Evolutionary conservation across 2,797 vertebrate species (phyloP).

Genomic region (Sebastes vulpes): DNA sequence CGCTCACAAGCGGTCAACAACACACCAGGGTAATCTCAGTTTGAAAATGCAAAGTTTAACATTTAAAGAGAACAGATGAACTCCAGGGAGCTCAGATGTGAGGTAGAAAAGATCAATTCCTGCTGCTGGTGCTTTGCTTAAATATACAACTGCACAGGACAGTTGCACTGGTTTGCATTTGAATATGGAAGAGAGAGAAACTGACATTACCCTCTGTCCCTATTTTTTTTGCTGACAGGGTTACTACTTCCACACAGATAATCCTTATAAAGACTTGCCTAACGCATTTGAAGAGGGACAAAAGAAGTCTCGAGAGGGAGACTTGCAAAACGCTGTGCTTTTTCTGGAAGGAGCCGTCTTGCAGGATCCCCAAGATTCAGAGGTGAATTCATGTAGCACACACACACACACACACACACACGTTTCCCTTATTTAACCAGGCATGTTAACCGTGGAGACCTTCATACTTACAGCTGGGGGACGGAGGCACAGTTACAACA

Average conservation of each 20-base stretch:
- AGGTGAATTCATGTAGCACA: conserved; percentile 85
- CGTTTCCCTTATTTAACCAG: not conserved
- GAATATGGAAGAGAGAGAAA: conserved; percentile 36
- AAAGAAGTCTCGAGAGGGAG: conserved; percentile 94
- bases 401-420: not conserved
- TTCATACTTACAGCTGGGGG: conserved; percentile 1
- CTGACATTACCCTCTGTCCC: conserved; percentile 62
- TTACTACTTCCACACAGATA: conserved; percentile 99
- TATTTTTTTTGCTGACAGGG: conserved; percentile 86
- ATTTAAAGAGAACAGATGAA: conserved; percentile 75
- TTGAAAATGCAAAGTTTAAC: conserved; percentile 79
- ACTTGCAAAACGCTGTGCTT: conserved; percentile 94
- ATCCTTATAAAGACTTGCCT: conserved; percentile 97
- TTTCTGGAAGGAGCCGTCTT: conserved; percentile 95
- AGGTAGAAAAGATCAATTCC: conserved; percentile 69
- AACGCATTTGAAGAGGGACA: conserved; percentile 96
- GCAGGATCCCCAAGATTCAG: conserved; percentile 96
- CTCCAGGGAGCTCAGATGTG: conserved; percentile 54
- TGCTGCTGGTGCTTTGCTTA: conserved; percentile 49
- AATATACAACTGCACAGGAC: conserved; percentile 49
- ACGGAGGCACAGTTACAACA: not conserved
- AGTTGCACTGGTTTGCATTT: conserved; percentile 36
- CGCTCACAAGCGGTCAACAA: conserved; percentile 38
- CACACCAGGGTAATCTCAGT: conserved; percentile 67
- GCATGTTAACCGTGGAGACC: not conserved